Base-by-base conservation (phyloP, 2,113 vertebrate species). In the Verasper variegatus region DNA sequence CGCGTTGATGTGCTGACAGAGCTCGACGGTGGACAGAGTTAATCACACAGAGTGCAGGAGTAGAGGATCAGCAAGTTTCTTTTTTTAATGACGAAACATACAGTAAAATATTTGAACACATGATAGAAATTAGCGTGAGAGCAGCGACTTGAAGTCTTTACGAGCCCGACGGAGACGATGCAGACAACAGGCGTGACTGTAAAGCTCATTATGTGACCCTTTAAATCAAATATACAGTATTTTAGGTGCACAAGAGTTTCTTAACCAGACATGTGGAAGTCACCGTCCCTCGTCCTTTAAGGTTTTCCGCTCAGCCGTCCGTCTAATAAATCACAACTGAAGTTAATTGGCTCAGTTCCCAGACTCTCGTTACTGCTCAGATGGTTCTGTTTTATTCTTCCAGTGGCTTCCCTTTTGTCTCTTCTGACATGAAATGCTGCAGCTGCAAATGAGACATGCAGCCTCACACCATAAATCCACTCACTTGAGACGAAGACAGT, bases 41-140 rank as follows among this genome's bases (percentile, higher is more conserved):
- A 87, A 89, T 88, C 81, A 87, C 7, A 52, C 57, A 83, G 61
- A 90, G 88, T 89, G 85, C 76, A 66, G 51, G 52, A 24, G 21
- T 9, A 56, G 61, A 71, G 49, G 68, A 82, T 82, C 69, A 76
- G 66, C 61, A 0, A 1, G 62, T 47, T 45, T 62, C 49, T 64
- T 81, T 55, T 64, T 81, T 63, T 80, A 42, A 82, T 64, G 74
- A 77, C 37, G 60, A 26, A 5, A 15, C 3, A 9, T 49, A 35
- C 2, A 10, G 18, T 47, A 18, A 60, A 64, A 68, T 70, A 56
- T 49, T 23, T 66, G 20, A 8, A 26, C 26, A 59, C 55, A 5
- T 69, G 17, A 58, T 17, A 71, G 31, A 76, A 64, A 58, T 64
- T 0, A 31, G 31, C 2, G 26, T 23, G 54, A 56, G 21, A 67